These are phyloP conservation scores for Erpetoichthys calabaricus DNA, from an alignment of 2,797 vertebrate genomes.

Conservation along the genomic window DNA sequence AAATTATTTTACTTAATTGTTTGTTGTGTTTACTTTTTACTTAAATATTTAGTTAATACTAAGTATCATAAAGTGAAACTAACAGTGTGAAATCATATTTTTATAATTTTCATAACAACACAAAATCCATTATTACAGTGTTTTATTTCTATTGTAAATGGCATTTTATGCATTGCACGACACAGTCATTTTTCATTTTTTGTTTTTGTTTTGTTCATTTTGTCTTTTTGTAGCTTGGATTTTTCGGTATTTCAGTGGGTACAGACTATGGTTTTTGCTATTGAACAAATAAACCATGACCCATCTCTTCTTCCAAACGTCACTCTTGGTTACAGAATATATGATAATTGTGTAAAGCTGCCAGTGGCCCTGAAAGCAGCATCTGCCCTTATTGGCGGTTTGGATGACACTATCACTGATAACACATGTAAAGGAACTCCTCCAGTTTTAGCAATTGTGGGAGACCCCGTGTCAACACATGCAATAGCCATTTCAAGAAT, in stretches of 20 bases:
- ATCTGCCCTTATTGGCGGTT: conserved; percentile 24
- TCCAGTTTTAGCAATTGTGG: conserved; percentile 26
- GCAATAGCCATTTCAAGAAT: conserved; percentile 30
- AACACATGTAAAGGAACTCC: conserved; percentile 17
- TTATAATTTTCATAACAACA: no score
- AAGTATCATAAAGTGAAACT: no score
- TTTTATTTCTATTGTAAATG: no score
- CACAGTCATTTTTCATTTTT: no score
- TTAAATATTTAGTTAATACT: no score
- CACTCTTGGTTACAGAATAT: conserved; percentile 30
- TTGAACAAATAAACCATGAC: conserved; percentile 34
- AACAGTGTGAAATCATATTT: no score
- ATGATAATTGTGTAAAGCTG: conserved; percentile 29
- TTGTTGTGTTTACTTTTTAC: no score
- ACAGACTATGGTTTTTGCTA: conserved; percentile 28
- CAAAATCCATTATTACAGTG: no score
- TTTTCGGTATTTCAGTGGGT: conserved; percentile 27
- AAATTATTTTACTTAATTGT: no score
- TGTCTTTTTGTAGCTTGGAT: conserved; percentile 11
- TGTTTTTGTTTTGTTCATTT: no score
- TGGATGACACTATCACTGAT: conserved; percentile 16
- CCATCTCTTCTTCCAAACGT: conserved; percentile 26
- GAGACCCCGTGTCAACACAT: conserved; percentile 25
- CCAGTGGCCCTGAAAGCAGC: conserved; percentile 23
- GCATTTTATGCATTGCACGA: no score